Conservation (phyloP, 2,888 invertebrate genomes). For the Eilema griseolum region DNA sequence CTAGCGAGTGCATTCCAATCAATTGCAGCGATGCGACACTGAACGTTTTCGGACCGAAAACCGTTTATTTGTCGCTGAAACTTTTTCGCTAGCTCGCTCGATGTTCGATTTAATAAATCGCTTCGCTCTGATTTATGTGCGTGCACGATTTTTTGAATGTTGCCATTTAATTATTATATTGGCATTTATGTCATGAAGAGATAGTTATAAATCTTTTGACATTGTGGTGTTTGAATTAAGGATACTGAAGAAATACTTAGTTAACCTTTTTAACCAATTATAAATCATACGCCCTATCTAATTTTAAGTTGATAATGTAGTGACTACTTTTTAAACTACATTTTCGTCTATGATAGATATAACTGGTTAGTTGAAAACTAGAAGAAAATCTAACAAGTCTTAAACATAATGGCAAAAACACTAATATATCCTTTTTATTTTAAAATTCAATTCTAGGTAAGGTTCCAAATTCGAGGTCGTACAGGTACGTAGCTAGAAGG, state of each 20-base stretch:
- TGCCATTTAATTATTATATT: conserved; percentile 18
- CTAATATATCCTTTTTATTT: too few species aligned
- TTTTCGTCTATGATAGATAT: too few species aligned
- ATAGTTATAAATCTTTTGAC: background rate
- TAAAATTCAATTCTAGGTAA: too few species aligned
- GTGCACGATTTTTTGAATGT: conserved; percentile 31
- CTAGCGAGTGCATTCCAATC: conserved; percentile 42
- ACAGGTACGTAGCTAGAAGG: too few species aligned
- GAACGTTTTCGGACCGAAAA: conserved; percentile 41
- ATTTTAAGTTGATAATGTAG: too few species aligned
- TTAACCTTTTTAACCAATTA: too few species aligned
- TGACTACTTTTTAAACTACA: too few species aligned
- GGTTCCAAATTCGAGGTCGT: too few species aligned
- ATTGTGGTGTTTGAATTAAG: background rate
- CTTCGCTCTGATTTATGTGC: conserved; percentile 41
- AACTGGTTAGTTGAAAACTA: too few species aligned
- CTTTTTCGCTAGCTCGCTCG: conserved; percentile 36
- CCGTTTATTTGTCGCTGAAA: conserved; percentile 44
- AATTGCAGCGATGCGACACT: conserved; percentile 33
- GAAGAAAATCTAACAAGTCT: too few species aligned
- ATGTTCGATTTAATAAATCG: conserved; percentile 46
- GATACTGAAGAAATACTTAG: background rate
- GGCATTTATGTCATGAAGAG: background rate
- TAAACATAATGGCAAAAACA: too few species aligned
- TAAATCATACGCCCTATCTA: too few species aligned